Evolutionary conservation across 2,888 invertebrate genomes (phyloP).

Genomic region (Plagodis pulveraria): DNA sequence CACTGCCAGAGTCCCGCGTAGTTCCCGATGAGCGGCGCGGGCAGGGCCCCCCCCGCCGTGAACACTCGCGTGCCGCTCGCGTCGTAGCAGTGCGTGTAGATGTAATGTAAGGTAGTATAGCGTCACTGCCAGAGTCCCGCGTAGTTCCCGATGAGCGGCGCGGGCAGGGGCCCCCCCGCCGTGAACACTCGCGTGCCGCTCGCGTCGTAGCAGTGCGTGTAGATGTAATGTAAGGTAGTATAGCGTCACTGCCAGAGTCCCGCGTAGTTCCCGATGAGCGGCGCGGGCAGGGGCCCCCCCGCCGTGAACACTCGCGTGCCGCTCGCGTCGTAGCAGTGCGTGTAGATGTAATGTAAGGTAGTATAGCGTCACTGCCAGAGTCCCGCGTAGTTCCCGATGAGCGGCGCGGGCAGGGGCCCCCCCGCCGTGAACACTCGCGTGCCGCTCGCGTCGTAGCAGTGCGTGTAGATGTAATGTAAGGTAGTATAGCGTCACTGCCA

Average conservation of each 20-base stretch:
- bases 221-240: no score
- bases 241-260: slow-evolving; percentile 82
- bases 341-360: no score
- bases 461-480: no score
- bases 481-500: slow-evolving; percentile 63
- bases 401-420: slow-evolving; percentile 95
- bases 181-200: slow-evolving; percentile 96
- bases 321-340: slow-evolving; percentile 90
- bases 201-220: slow-evolving; percentile 96
- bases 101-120: no score
- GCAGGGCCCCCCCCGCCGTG: slow-evolving; percentile 97
- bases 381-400: slow-evolving; percentile 97
- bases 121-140: slow-evolving; percentile 95
- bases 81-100: slow-evolving; percentile 86
- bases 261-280: slow-evolving; percentile 96
- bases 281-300: slow-evolving; percentile 97
- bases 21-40: slow-evolving; percentile 95
- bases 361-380: slow-evolving; percentile 95
- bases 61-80: slow-evolving; percentile 95
- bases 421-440: slow-evolving; percentile 97
- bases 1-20: slow-evolving; percentile 88
- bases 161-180: slow-evolving; percentile 97
- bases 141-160: slow-evolving; percentile 96
- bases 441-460: slow-evolving; percentile 95
- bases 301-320: slow-evolving; percentile 97